Conservation (phyloP, 2,888 invertebrate genomes). For the Augiades crinisus region DNA sequence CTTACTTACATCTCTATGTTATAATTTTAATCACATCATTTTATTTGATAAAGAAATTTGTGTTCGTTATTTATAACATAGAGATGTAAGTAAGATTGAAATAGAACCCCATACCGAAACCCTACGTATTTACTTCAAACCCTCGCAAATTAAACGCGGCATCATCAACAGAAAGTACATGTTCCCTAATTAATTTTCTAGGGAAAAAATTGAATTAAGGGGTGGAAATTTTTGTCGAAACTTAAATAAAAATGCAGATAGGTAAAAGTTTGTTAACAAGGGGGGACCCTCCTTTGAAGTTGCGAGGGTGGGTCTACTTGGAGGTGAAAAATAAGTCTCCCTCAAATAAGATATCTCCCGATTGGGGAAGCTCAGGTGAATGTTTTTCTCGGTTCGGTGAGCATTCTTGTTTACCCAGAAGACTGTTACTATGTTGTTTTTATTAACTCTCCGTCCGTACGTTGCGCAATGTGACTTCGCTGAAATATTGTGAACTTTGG, state of each 20-base stretch:
- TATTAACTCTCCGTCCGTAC: not conserved
- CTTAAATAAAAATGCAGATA: slow-evolving; percentile 75
- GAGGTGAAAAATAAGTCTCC: slow-evolving; percentile 56
- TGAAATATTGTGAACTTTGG: not conserved
- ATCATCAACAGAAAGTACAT: slow-evolving; percentile 49
- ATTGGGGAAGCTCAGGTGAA: slow-evolving; percentile 52
- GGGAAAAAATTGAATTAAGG: slow-evolving; percentile 63
- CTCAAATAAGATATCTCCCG: slow-evolving; percentile 51
- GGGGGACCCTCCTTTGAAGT: slow-evolving; percentile 65
- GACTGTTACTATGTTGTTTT: not conserved
- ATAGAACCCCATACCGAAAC: slow-evolving; percentile 18
- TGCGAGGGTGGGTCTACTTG: slow-evolving; percentile 47
- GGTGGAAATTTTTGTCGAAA: slow-evolving; percentile 70
- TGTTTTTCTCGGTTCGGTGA: slow-evolving; percentile 39
- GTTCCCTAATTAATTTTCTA: slow-evolving; percentile 57
- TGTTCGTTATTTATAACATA: too few relatives aligned
- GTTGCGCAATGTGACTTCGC: too few relatives aligned
- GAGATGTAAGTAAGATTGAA: slow-evolving; percentile 17
- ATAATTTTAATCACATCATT: too few relatives aligned
- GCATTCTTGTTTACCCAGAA: slow-evolving; percentile 27
- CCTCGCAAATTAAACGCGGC: slow-evolving; percentile 48
- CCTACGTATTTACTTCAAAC: slow-evolving; percentile 36
- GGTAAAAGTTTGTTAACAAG: slow-evolving; percentile 59
- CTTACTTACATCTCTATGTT: too few relatives aligned
- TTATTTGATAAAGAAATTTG: too few relatives aligned